A percentile compares a stretch with the other conserved stretches of the same genome.
phyloP scores from a whole-genome alignment of 2,797 vertebrate species.

The Melanotaenia parkinsoni region DNA sequence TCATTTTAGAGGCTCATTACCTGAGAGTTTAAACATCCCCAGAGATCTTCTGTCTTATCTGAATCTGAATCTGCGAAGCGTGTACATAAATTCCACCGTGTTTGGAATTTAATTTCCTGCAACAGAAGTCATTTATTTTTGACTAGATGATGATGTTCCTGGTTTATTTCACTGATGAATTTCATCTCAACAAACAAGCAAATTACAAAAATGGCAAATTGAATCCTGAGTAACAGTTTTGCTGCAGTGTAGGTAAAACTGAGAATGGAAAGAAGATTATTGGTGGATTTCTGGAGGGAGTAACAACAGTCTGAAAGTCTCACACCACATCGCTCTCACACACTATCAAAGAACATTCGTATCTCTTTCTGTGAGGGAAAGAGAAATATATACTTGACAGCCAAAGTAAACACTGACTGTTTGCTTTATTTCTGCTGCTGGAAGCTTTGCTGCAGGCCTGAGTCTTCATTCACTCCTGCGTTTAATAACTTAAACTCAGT shows the following conservation, averaged over 20 bases:
- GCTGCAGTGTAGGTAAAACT: not conserved
- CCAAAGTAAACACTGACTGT: slow-evolving; percentile 40
- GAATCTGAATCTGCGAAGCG: slow-evolving; percentile 17
- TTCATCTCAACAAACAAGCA: slow-evolving; percentile 39
- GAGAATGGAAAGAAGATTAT: slow-evolving; percentile 39
- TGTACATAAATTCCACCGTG: not conserved
- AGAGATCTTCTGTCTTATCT: slow-evolving; percentile 12
- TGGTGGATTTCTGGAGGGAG: slow-evolving; percentile 27
- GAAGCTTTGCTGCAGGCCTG: not conserved
- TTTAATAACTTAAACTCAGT: not conserved
- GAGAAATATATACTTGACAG: slow-evolving; percentile 29
- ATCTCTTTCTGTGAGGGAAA: slow-evolving; percentile 24
- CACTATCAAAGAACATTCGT: slow-evolving; percentile 39
- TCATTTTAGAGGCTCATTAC: slow-evolving; percentile 33
- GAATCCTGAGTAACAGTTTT: slow-evolving; percentile 1
- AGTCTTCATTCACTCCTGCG: not conserved
- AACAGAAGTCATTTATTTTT: slow-evolving; percentile 35
- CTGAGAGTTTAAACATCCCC: slow-evolving; percentile 16
- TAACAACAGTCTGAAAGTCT: slow-evolving; percentile 18
- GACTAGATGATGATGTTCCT: slow-evolving; percentile 46
- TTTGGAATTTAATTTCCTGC: slow-evolving; percentile 56
- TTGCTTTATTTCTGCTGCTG: slow-evolving; percentile 4
- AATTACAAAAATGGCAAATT: slow-evolving; percentile 29
- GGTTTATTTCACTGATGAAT: slow-evolving; percentile 48
- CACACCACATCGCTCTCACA: slow-evolving; percentile 26